Conservation (phyloP, 1,140 invertebrate genomes). For the Metopolophium dirhodum region DNA sequence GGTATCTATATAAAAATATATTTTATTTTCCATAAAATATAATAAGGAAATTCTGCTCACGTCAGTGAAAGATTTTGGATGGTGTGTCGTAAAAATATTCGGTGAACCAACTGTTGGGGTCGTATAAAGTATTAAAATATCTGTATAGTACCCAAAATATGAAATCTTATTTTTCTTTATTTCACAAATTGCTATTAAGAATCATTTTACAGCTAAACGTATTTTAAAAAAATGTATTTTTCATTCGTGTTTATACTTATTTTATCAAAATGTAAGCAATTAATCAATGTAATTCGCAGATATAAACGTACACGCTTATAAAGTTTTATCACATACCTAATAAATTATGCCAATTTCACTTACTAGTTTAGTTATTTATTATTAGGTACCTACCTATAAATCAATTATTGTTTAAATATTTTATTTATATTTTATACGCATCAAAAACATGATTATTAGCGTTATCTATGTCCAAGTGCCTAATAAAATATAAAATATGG, state of each 20-base stretch:
- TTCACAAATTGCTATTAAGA: neutral
- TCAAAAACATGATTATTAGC: too few species aligned
- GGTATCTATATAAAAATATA: conserved; percentile 9
- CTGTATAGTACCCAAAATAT: conserved; percentile 12
- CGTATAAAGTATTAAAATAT: conserved; percentile 46
- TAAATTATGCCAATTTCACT: too few species aligned
- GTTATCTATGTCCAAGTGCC: too few species aligned
- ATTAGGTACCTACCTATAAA: too few species aligned
- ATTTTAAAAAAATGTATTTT: neutral
- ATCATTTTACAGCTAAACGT: neutral
- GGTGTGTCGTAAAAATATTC: conserved; percentile 28
- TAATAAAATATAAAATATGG: too few species aligned
- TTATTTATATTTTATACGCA: too few species aligned
- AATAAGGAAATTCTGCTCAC: conserved; percentile 30
- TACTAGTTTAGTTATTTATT: too few species aligned
- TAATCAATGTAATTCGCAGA: neutral
- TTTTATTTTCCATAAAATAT: conserved; percentile 12
- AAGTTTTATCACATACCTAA: too few species aligned
- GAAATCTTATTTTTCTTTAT: neutral
- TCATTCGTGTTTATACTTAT: neutral
- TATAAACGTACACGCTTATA: too few species aligned
- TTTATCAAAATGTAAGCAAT: neutral
- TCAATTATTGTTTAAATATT: too few species aligned
- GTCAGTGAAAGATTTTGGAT: conserved; percentile 31
- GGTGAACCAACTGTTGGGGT: conserved; percentile 36